phyloP scores from a whole-genome alignment of 1,140 invertebrate genomes.

The Cherax destructor region DNA sequence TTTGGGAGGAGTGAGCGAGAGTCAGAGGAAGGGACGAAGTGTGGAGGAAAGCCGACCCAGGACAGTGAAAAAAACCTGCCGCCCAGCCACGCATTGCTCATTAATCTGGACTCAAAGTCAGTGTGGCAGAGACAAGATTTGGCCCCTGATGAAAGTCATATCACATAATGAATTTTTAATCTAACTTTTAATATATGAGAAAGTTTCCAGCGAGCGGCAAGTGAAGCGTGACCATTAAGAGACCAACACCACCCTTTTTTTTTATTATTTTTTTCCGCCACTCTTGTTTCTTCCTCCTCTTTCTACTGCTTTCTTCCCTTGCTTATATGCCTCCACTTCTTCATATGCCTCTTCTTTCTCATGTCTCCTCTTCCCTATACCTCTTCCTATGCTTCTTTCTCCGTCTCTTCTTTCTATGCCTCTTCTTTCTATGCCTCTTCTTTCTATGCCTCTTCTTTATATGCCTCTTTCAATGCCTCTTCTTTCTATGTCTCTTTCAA shows the following conservation, averaged over 20 bases:
- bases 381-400: no score
- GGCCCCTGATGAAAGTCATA: conserved; percentile 48
- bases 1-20: not conserved
- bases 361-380: no score
- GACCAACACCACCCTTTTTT: conserved; percentile 28
- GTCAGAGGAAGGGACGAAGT: not conserved
- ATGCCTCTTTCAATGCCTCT: no score
- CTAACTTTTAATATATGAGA: conserved; percentile 54
- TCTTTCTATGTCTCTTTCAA: no score
- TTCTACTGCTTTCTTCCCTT: no score
- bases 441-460: no score
- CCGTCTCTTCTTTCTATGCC: no score
- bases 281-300: no score
- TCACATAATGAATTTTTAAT: conserved; percentile 54
- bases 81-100: conserved; percentile 10
- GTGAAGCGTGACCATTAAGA: conserved; percentile 52
- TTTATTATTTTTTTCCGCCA: no score
- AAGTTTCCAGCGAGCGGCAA: conserved; percentile 51
- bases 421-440: no score
- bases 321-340: no score
- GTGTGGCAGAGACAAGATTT: conserved; percentile 51
- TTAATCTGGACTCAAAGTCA: conserved; percentile 52
- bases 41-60: not conserved
- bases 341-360: no score
- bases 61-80: not conserved